Conservation (phyloP, 1,140 invertebrate species). For the Saccostrea cuccullata region DNA sequence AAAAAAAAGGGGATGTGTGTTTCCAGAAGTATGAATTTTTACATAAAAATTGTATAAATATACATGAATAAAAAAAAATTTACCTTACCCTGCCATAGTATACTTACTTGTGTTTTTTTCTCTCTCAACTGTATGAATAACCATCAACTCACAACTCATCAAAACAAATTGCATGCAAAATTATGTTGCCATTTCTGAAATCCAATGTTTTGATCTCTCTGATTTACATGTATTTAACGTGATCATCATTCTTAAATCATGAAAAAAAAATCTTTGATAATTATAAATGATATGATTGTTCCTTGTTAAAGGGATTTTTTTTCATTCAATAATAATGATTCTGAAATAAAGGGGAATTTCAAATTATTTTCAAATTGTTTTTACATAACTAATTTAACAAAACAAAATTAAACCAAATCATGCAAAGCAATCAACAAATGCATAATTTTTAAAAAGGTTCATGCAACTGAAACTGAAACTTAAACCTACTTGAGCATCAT, state of each 20-base stretch:
- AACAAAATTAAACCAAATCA: not conserved
- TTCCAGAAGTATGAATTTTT: not conserved
- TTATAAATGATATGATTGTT: too few species aligned
- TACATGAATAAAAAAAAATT: not conserved
- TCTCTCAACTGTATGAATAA: conserved; percentile 17
- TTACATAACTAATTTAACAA: not conserved
- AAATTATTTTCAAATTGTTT: not conserved
- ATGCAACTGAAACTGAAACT: not conserved
- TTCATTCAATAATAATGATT: too few species aligned
- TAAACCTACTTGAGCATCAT: not conserved
- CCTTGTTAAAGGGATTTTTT: too few species aligned
- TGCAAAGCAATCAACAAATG: not conserved
- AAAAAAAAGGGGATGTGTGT: not conserved
- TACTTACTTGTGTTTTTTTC: conserved; percentile 3
- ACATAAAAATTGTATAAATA: not conserved
- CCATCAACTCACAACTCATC: too few species aligned
- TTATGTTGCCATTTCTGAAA: not conserved
- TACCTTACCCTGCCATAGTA: not conserved
- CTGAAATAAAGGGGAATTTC: not conserved
- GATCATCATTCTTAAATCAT: too few species aligned
- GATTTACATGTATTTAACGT: not conserved
- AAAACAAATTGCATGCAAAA: not conserved
- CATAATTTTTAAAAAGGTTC: too few species aligned
- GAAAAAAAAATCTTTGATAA: too few species aligned
- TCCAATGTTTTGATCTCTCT: not conserved